Percentiles rank a stretch among this genome's conserved stretches.
phyloP scores from a whole-genome alignment of 2,113 vertebrate species.

The Coregonus clupeaformis region DNA sequence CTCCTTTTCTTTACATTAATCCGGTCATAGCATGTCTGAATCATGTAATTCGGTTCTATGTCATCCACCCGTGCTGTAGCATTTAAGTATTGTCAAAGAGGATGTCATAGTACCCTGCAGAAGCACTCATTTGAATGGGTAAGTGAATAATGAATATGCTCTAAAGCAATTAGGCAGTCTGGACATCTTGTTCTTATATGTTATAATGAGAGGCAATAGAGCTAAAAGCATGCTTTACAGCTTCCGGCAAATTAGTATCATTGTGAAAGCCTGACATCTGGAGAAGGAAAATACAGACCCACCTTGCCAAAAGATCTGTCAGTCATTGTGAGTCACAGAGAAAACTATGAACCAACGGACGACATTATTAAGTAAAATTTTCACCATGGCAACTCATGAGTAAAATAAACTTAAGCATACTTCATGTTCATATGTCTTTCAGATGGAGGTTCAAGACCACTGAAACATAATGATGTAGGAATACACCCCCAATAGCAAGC shows the following conservation, averaged over 20 bases:
- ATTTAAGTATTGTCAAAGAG: slow-evolving; percentile 9
- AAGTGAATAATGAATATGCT: slow-evolving; percentile 13
- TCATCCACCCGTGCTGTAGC: too few species aligned
- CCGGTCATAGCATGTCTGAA: too few species aligned
- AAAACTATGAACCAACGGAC: background rate
- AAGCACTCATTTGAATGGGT: slow-evolving; percentile 10
- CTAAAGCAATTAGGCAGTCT: slow-evolving; percentile 7
- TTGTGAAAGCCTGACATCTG: slow-evolving; percentile 7
- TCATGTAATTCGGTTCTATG: too few species aligned
- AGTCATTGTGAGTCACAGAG: background rate
- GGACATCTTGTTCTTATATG: slow-evolving; percentile 9
- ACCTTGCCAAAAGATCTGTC: background rate
- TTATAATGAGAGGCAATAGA: slow-evolving; percentile 11
- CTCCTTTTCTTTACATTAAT: too few species aligned
- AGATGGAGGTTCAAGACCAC: too few species aligned
- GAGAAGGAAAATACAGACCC: background rate
- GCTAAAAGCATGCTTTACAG: slow-evolving; percentile 8
- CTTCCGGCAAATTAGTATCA: background rate
- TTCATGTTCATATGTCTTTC: too few species aligned
- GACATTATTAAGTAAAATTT: background rate
- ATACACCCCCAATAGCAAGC: background rate
- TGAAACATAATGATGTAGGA: background rate
- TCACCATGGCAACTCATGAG: background rate
- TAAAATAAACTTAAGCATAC: background rate
- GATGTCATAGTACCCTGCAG: background rate